Percentiles rank a stretch among this genome's conserved stretches.
These are phyloP conservation scores for Drosophila grimshawi DNA, from an alignment of 1,140 invertebrate genomes.

Conservation along the genomic window DNA sequence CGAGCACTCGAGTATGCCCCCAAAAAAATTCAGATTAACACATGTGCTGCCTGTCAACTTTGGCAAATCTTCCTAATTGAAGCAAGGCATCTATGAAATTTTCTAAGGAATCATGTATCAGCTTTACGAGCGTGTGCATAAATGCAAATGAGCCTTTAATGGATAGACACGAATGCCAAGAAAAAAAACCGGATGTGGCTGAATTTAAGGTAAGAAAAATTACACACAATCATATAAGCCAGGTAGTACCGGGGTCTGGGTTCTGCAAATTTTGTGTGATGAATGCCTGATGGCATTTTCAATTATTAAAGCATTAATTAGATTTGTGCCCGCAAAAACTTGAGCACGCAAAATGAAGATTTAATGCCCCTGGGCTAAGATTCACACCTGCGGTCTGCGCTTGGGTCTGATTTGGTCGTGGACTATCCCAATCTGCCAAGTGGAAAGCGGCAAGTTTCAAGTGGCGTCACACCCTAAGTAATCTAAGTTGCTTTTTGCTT, in stretches of 20 bases:
- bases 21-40: constrained; percentile 21
- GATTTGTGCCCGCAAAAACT: constrained; percentile 41
- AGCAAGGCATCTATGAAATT: constrained; percentile 50
- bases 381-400: constrained; percentile 51
- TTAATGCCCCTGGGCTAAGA: constrained; percentile 19
- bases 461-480: constrained; percentile 12
- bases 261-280: constrained; percentile 1
- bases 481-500: constrained; percentile 8
- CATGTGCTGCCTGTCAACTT: constrained; percentile 44
- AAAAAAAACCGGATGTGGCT: background rate
- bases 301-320: constrained; percentile 78
- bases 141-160: constrained; percentile 67
- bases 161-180: constrained; percentile 35
- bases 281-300: constrained; percentile 34
- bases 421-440: background rate
- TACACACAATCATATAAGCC: background rate
- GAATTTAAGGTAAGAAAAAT: background rate
- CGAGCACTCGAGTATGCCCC: constrained; percentile 23
- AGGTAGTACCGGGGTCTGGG: background rate
- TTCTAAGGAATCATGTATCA: constrained; percentile 14
- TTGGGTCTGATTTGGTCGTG: constrained; percentile 22
- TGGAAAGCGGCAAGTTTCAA: too few relatives aligned
- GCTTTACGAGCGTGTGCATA: constrained; percentile 35
- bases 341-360: constrained; percentile 27
- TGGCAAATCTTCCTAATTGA: constrained; percentile 45